Base-by-base conservation (phyloP, 2,797 vertebrate genomes). In the Agapornis canus region DNA sequence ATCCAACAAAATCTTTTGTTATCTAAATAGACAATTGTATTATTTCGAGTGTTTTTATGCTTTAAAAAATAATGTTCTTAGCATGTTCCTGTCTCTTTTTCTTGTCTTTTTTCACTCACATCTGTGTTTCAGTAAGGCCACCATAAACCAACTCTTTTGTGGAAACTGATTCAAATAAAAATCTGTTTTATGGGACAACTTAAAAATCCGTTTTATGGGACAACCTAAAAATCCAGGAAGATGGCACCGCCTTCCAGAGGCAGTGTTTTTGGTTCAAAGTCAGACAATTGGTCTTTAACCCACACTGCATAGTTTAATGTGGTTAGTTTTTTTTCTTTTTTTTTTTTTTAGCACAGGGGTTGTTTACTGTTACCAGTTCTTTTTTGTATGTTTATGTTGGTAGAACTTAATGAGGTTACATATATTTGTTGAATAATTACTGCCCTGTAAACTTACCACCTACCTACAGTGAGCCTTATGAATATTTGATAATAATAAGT, bases 401-500 rank as follows among this genome's bases (percentile, higher is more conserved):
- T 82, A 72, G 64, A 80, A 69, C 1, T 2, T 93, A 93, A 96
- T 52, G 60, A 86, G 60, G 68, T 87, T 81, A 77, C 68, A 35
- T 85, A 31, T 68, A 54, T 95, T 92, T 85, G 71, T 61, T 90
- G 92, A 94, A 66, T 59, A 90, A 82, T 84, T 90, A 56, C 80
- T 94, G 22, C 51, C 1, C 13, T 86, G 54, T 91, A 90, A 89
- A 86, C 60, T 84, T 82, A 32, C 71, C 60, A 63, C 68, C 78
- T 93, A 76, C 93, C 71, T 86, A 73, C 51, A 82, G 65, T 23
- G 81, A 82, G 27, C 76, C 47, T 54, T 78, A 94, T 65, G 88
- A 94, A 95, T 95, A 90, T 94, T 97, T 95, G 52, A 90, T 95
- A 59, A 61, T 73, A 83, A 35, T 86, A 94, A 92, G 86, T 95